Evolutionary conservation across 2,797 vertebrate species (phyloP).

Genomic region (Clarias pachynema): DNA sequence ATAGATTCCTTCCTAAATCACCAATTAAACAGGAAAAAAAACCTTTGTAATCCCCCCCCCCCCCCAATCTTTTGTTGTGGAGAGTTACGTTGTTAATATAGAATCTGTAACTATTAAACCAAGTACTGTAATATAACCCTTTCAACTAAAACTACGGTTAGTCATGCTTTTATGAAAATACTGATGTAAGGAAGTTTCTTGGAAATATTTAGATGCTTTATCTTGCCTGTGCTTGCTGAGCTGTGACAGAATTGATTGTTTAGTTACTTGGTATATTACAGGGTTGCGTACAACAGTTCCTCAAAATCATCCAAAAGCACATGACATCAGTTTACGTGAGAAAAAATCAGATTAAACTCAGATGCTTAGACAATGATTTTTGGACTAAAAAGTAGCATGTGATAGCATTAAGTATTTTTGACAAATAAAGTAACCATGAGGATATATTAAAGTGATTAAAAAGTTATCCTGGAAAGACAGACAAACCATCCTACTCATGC

Average conservation of each 20-base stretch:
- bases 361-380: neutral
- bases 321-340: neutral
- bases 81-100: neutral
- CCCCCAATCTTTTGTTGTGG: neutral
- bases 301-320: neutral
- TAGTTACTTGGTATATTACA: neutral
- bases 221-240: slow-evolving; percentile 3
- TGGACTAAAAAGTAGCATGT: neutral
- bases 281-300: neutral
- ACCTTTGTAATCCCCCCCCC: neutral
- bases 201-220: neutral
- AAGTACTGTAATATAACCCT: neutral
- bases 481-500: neutral
- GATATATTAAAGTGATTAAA: neutral
- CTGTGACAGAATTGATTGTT: neutral
- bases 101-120: neutral
- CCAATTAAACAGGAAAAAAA: neutral
- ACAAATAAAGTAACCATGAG: too few relatives aligned
- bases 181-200: neutral
- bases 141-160: neutral
- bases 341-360: neutral
- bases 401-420: neutral
- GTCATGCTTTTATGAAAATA: neutral
- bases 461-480: neutral
- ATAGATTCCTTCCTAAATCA: neutral